Conservation (phyloP, 2,888 invertebrate genomes). For the Cryptosula pallasiana region DNA sequence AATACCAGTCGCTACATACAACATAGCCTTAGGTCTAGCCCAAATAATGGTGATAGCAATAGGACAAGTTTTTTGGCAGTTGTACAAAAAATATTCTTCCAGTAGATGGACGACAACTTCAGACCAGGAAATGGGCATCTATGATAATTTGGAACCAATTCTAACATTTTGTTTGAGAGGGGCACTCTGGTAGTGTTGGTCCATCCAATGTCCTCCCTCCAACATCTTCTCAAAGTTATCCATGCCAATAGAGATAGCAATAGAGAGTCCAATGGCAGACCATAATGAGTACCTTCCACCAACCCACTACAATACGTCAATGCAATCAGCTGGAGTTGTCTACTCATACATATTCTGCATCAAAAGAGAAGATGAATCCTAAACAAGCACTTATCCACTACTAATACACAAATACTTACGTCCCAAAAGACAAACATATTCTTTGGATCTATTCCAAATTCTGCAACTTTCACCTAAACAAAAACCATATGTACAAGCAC, state of each 20-base stretch:
- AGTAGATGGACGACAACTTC: no score
- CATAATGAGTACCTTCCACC: constrained; percentile 95
- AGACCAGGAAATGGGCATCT: no score
- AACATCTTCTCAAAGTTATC: constrained; percentile 89
- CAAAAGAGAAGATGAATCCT: not conserved
- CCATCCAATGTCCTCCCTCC: constrained; percentile 87
- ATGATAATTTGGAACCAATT: no score
- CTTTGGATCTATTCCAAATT: constrained; percentile 90
- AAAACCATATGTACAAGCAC: not conserved
- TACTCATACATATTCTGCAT: no score
- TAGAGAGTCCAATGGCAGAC: constrained; percentile 98
- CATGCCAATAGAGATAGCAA: constrained; percentile 82
- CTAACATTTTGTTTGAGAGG: constrained; percentile 86
- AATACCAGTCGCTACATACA: not conserved
- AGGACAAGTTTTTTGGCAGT: no score
- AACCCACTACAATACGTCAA: constrained; percentile 70
- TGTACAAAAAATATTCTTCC: no score
- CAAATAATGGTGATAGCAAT: no score
- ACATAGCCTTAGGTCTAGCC: no score
- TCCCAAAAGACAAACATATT: constrained; percentile 99
- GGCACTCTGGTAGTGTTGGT: constrained; percentile 81
- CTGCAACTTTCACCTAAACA: constrained; percentile 72
- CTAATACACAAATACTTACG: constrained; percentile 54
- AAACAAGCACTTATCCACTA: not conserved
- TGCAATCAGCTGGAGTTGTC: no score